Evolutionary conservation across 92 coral and sea anemone species (phyloP).

Genomic region (Ricordea florida): DNA sequence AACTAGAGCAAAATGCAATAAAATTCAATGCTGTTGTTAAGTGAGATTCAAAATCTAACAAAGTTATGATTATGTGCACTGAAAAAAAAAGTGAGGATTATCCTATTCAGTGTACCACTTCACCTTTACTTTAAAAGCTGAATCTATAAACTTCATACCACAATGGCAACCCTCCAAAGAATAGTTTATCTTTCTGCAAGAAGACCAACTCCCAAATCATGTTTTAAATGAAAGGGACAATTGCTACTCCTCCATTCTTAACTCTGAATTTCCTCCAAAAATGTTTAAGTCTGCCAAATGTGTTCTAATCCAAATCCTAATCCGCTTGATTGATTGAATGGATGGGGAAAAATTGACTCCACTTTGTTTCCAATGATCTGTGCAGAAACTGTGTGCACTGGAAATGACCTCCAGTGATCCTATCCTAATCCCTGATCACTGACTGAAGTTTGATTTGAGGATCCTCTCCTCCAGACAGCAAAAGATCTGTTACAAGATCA

Average conservation of each 20-base stretch:
- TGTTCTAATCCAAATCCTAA: constrained; percentile 35
- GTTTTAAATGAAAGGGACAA: constrained; percentile 28
- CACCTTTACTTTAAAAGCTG: background rate
- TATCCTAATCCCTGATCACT: constrained; percentile 49
- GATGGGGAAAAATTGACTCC: constrained; percentile 31
- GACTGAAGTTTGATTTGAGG: constrained; percentile 38
- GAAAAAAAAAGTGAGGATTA: too few relatives aligned
- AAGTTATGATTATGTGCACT: too few relatives aligned
- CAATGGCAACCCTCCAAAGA: constrained; percentile 23
- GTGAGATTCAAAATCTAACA: too few relatives aligned
- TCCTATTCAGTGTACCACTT: too few relatives aligned
- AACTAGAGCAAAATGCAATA: too few relatives aligned
- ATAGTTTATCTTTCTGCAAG: constrained; percentile 13
- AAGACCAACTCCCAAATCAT: too few relatives aligned
- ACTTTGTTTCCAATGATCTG: constrained; percentile 34
- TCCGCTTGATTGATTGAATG: constrained; percentile 11
- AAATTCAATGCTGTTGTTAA: too few relatives aligned
- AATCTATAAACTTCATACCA: constrained; percentile 16
- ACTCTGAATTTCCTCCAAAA: constrained; percentile 50
- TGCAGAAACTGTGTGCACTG: constrained; percentile 46
- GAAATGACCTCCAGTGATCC: constrained; percentile 45
- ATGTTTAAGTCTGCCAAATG: constrained; percentile 26
- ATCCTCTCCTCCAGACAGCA: constrained; percentile 46
- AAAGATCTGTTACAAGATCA: constrained; percentile 39
- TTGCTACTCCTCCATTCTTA: constrained; percentile 33